Evolutionary conservation across 1,140 invertebrate genomes (phyloP).

Genomic region (Neomicropteryx cornuta): DNA sequence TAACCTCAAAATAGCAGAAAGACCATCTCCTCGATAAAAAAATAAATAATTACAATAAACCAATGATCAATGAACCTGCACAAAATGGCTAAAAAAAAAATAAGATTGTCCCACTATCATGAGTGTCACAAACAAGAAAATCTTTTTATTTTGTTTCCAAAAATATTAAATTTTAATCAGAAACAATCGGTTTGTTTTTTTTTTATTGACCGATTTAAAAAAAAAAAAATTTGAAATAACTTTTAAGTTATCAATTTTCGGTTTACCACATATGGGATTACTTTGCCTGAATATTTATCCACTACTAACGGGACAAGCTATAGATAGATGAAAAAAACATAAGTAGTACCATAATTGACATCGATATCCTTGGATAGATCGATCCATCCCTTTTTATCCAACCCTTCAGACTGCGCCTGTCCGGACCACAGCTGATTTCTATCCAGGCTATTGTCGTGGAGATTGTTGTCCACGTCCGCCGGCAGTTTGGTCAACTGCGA

Average conservation of each 20-base stretch:
- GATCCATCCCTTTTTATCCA: slow-evolving; percentile 11
- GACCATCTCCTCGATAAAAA: no score
- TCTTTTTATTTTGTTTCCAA: no score
- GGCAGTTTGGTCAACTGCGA: neutral
- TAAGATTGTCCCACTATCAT: no score
- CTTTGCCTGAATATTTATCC: slow-evolving; percentile 11
- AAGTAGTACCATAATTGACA: slow-evolving; percentile 11
- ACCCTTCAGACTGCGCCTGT: neutral
- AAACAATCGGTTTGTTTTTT: no score
- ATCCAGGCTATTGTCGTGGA: neutral
- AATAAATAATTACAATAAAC: no score
- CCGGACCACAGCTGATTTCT: slow-evolving; percentile 6
- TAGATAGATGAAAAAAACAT: slow-evolving; percentile 9
- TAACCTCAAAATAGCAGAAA: no score
- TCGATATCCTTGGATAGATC: slow-evolving; percentile 14
- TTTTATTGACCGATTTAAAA: no score
- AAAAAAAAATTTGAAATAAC: no score
- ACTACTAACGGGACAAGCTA: slow-evolving; percentile 11
- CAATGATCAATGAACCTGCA: no score
- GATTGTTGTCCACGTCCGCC: neutral
- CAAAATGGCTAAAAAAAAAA: no score
- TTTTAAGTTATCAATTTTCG: slow-evolving; percentile 4
- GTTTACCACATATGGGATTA: neutral
- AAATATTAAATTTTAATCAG: slow-evolving; percentile 4
- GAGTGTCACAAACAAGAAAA: no score